Evolutionary conservation across 2,797 vertebrate species (phyloP).

Genomic region (Eulemur rubriventer): DNA sequence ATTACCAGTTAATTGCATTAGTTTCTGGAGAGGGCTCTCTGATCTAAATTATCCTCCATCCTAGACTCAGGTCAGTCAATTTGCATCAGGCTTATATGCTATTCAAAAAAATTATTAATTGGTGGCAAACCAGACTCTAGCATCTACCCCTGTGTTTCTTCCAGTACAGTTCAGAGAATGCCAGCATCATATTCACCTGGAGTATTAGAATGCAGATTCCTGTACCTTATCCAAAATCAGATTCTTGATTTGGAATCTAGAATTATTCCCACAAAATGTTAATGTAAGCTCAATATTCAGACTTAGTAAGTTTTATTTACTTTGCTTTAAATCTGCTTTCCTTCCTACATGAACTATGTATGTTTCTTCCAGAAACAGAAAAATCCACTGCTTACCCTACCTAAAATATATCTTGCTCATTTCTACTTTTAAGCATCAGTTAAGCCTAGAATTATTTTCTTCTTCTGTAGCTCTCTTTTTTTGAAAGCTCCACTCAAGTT

Average conservation of each 20-base stretch:
- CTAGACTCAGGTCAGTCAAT: background rate
- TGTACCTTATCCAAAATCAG: background rate
- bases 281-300: background rate
- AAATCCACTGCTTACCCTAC: background rate
- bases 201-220: background rate
- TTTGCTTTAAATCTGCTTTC: background rate
- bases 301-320: background rate
- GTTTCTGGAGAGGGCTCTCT: background rate
- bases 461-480: background rate
- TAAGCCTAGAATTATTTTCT: constrained; percentile 24
- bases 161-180: background rate
- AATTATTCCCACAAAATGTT: background rate
- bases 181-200: background rate
- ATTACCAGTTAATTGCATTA: background rate
- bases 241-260: background rate
- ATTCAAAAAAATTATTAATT: background rate
- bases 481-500: background rate
- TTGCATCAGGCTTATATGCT: background rate
- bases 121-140: background rate
- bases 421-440: background rate
- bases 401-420: background rate
- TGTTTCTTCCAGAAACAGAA: background rate
- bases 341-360: background rate
- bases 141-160: background rate
- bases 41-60: background rate